Percentiles rank a stretch among this genome's conserved stretches.
These are phyloP conservation scores for Enteromius unitaeniatus DNA, from an alignment of 2,797 vertebrate species.

Conservation along the genomic window DNA sequence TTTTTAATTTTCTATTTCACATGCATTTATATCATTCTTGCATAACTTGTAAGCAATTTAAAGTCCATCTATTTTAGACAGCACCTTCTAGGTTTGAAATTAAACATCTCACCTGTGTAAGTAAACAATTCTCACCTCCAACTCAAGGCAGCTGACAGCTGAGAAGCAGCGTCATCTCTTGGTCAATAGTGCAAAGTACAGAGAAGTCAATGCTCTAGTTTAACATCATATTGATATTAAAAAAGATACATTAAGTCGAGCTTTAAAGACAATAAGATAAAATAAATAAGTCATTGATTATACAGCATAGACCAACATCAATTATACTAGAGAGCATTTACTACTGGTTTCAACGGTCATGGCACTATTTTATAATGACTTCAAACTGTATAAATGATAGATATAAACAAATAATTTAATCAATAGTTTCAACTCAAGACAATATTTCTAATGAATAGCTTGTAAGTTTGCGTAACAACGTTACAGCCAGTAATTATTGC, in stretches of 20 bases:
- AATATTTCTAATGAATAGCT: background rate
- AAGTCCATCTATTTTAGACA: background rate
- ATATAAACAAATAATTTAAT: background rate
- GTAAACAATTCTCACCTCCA: background rate
- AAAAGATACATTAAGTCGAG: background rate
- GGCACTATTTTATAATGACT: background rate
- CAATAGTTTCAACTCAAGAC: background rate
- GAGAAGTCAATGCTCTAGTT: background rate
- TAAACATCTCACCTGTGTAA: background rate
- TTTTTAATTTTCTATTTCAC: background rate
- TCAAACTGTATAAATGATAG: background rate
- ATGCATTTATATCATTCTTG: background rate
- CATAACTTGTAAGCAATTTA: background rate
- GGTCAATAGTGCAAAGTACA: background rate
- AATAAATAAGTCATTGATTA: background rate
- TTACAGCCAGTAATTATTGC: background rate
- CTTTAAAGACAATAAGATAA: background rate
- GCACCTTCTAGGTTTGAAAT: background rate
- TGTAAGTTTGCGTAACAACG: background rate
- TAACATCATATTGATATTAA: background rate
- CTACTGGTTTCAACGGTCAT: background rate
- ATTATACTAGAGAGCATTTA: background rate
- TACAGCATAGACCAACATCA: no score
- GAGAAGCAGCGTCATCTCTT: constrained; percentile 40
- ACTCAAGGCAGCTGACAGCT: background rate